These are phyloP conservation scores for Aphidius ervi DNA, from an alignment of 1,140 invertebrate species.

Conservation along the genomic window DNA sequence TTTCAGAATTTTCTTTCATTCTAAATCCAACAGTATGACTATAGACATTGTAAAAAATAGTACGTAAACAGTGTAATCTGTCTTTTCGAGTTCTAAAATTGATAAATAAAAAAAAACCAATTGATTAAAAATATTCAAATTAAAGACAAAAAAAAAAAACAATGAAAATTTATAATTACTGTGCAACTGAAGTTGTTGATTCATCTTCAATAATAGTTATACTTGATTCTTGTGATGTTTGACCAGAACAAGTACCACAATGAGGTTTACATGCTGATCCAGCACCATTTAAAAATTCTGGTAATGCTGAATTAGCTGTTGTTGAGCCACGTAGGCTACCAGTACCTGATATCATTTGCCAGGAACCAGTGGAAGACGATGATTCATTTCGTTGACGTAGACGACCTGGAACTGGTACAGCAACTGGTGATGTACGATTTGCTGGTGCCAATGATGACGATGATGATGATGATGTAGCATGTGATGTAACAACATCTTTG, in stretches of 20 bases:
- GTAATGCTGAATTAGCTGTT: slow-evolving; percentile 48
- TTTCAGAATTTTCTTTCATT: slow-evolving; percentile 55
- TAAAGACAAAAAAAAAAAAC: background rate
- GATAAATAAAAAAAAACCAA: slow-evolving; percentile 2
- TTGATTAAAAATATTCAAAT: slow-evolving; percentile 16
- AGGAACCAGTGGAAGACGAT: slow-evolving; percentile 58
- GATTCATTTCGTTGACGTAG: slow-evolving; percentile 60
- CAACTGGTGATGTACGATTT: slow-evolving; percentile 59
- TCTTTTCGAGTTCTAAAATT: slow-evolving; percentile 52
- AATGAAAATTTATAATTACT: slow-evolving; percentile 32
- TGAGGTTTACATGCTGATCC: slow-evolving; percentile 41
- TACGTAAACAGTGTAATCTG: slow-evolving; percentile 55
- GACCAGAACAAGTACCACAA: slow-evolving; percentile 42
- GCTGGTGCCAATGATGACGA: slow-evolving; percentile 38
- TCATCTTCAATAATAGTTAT: slow-evolving; percentile 51
- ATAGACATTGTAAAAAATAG: slow-evolving; percentile 56
- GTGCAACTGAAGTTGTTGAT: slow-evolving; percentile 28
- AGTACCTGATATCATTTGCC: slow-evolving; percentile 66
- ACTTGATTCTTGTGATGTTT: slow-evolving; percentile 46
- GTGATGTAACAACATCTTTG: slow-evolving; percentile 37
- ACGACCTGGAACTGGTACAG: slow-evolving; percentile 52
- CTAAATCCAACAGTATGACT: slow-evolving; percentile 54
- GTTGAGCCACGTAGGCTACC: slow-evolving; percentile 61
- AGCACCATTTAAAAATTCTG: slow-evolving; percentile 39
- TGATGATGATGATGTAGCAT: slow-evolving; percentile 37